Evolutionary conservation across 2,113 vertebrate genomes (phyloP), one percentile per base, ranked within the genome.

Genomic region (Holacanthus passer): DNA sequence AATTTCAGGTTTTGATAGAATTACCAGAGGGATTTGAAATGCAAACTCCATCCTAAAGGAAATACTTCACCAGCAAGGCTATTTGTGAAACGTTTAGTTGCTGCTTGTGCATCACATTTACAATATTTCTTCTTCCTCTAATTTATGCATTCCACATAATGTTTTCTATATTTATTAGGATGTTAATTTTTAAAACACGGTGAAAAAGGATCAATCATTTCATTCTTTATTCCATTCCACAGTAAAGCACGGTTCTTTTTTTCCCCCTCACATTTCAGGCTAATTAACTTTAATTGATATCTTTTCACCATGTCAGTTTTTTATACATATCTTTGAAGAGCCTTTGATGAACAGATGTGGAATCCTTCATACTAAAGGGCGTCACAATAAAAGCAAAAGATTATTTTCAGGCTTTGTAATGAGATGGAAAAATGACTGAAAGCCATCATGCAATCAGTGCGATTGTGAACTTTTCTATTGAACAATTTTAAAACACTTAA

Each of bases 1-100:
- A 39, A 82, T 70, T 79, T 58, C 60, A 83, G 79, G 83, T 89
- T 86, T 60, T 64, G 48, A 56, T 76, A 45, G 29, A 47, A 62
- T 59, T n/a, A 79, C 20, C 68, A 53, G 55, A 84, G 66, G 70
- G 59, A 70, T 83, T 83, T 17, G 81, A 75, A 76, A 84, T 80
- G 63, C 63, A 76, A 56, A 72, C 62, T 82, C 58, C 73, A n/a
- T 73, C 32, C 24, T 63, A 69, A 81, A 77, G 70, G 67, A 76
- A 75, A 76, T 24, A 56, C 35, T 70, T 90, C 88, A 93, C 88
- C 90, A 91, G 90, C 90, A 88, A 79, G 29, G 73, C 82, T 70
- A 64, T 63, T 32, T 11, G 48, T 60, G 5, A 66, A 75, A 50
- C 9, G 3, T 73, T 71, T 35, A 77, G 76, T 76, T 60, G 83